Evolutionary conservation across 2,888 invertebrate genomes (phyloP).

Genomic region (Sarcophaga rosellei): DNA sequence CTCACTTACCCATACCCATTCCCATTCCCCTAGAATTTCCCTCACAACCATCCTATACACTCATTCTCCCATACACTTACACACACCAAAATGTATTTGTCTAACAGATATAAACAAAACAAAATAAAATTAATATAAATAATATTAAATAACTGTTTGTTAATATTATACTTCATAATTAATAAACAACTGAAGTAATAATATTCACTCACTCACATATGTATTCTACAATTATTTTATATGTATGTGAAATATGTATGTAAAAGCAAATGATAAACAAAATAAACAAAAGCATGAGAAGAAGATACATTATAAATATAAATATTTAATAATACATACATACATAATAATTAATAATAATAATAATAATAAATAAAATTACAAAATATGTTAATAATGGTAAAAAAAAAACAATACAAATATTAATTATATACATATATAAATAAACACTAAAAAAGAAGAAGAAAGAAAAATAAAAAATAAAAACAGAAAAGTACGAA

Average conservation of each 20-base stretch:
- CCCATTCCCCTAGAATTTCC: background rate
- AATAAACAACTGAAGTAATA: background rate
- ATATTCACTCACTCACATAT: too few relatives aligned
- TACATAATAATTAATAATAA: constrained; percentile 45
- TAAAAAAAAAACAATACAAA: constrained; percentile 24
- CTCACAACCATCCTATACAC: background rate
- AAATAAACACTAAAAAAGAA: constrained; percentile 63
- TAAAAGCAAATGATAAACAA: background rate
- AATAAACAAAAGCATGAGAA: background rate
- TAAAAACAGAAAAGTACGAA: constrained; percentile 41
- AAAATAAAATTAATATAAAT: background rate
- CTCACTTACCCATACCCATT: background rate
- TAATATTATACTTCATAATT: constrained; percentile 43
- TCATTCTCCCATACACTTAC: background rate
- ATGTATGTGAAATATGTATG: too few relatives aligned
- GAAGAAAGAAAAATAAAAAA: constrained; percentile 38
- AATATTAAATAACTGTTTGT: constrained; percentile 50
- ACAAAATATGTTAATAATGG: constrained; percentile 55
- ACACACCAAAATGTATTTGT: constrained; percentile 21
- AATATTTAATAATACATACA: constrained; percentile 14
- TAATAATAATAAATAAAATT: constrained; percentile 45
- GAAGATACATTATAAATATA: constrained; percentile 18
- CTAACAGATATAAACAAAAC: constrained; percentile 38
- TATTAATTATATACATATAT: constrained; percentile 11
- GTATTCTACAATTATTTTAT: too few relatives aligned